Evolutionary conservation across 1,140 invertebrate species (phyloP).

Genomic region (Neodiprion fabricii): DNA sequence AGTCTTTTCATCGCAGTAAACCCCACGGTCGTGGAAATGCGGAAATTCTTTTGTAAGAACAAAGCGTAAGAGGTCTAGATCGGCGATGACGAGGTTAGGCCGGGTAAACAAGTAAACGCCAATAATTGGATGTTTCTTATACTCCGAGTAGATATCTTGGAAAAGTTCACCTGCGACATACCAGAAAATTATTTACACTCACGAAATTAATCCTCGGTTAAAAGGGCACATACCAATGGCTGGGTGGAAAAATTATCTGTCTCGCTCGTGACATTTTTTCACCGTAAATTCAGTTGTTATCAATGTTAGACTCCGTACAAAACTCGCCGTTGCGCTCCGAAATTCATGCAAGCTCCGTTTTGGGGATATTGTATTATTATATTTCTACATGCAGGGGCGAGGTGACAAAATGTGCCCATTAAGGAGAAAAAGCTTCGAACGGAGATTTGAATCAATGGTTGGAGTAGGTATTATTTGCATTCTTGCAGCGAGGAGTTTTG

Average conservation of each 20-base stretch:
- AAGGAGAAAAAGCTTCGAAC: too few species aligned
- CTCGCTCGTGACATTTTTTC: neutral
- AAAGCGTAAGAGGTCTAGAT: slow-evolving; percentile 59
- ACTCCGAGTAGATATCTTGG: slow-evolving; percentile 25
- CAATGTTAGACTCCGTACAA: neutral
- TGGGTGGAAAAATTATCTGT: too few species aligned
- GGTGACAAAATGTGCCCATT: too few species aligned
- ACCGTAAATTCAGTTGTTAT: neutral
- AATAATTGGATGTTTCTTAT: slow-evolving; percentile 29
- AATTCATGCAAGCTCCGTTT: neutral
- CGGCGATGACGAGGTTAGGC: slow-evolving; percentile 57
- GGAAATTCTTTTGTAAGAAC: slow-evolving; percentile 61
- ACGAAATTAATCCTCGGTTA: too few species aligned
- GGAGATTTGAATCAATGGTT: too few species aligned
- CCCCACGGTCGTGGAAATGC: slow-evolving; percentile 57
- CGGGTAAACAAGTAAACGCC: slow-evolving; percentile 62
- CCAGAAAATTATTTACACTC: neutral
- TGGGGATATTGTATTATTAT: too few species aligned
- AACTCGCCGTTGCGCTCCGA: neutral
- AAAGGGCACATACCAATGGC: too few species aligned
- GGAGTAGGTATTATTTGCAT: too few species aligned
- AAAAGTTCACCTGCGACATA: slow-evolving; percentile 31
- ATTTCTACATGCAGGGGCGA: too few species aligned
- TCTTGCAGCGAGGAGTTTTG: too few species aligned
- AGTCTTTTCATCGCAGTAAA: slow-evolving; percentile 56